Evolutionary conservation across 2,888 invertebrate genomes (phyloP), one percentile per base, ranked within the genome.

Genomic region (Agapostemon virescens): DNA sequence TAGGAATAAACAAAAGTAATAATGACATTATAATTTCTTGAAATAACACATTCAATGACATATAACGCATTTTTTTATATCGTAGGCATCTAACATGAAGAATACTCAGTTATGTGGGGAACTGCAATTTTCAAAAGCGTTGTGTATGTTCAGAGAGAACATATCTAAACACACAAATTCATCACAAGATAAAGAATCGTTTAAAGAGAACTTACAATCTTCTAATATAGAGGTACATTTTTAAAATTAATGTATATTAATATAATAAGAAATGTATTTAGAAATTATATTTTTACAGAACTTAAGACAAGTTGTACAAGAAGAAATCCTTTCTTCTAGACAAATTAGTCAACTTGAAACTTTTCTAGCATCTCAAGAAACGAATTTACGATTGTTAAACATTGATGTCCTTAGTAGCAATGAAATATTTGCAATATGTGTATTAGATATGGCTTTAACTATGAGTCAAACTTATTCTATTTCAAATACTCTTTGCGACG

Each of bases 71-170:
- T 3, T 42, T 58, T 2, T 58, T 81, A 40, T 87, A 87, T 84
- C 73, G 93, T 94, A 97, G 97, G 95, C 95, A 92, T 96, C 95
- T 86, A 94, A 95, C 88, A 91, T 96, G 88, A 94, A 95, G 74
- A 94, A 95, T 83, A 95, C 95, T 11, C 94, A 94, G 88, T 93
- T 96, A 38, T 95, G 95, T 69, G 94, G 94, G 0, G 96, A 96
- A 92, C 94, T 96, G n/a, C 94, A 94, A 78, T 96, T 96, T 90
- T 95, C 95, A 33, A 95, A 96, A 91, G 95, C 95, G 82, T 93
- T 96, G 68, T 94, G 93, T 86, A 93, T 93, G 82, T 91, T 95
- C 79, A 93, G 93, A 49, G 93, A 95, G 77, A 90, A 91, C 2
- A 92, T 93, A 13, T 87, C 93, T 20, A 77, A 81, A 69, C 30